These are phyloP conservation scores for Morpho helenor DNA, from an alignment of 2,888 invertebrate species.

Conservation along the genomic window DNA sequence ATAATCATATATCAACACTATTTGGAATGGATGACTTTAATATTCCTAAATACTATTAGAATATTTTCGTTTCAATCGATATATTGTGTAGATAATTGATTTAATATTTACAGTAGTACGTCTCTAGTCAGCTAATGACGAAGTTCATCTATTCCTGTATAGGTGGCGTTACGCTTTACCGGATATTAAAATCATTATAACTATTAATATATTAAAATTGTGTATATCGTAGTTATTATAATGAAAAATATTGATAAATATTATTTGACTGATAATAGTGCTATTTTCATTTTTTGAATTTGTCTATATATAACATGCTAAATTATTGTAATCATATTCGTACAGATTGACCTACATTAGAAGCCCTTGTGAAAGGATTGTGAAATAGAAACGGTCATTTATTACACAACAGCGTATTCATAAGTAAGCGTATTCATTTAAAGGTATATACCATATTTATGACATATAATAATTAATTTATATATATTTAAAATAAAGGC, in stretches of 20 bases:
- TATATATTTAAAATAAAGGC: constrained; percentile 35
- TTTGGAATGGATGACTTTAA: too few relatives aligned
- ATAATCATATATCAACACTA: too few relatives aligned
- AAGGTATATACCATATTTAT: constrained; percentile 59
- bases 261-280: not conserved
- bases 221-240: not conserved
- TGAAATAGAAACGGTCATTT: constrained; percentile 79
- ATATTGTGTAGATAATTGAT: not conserved
- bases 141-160: not conserved
- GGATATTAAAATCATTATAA: constrained; percentile 28
- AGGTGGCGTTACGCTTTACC: constrained; percentile 35
- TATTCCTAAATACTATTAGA: too few relatives aligned
- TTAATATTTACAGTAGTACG: not conserved
- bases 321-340: constrained; percentile 53
- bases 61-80: too few relatives aligned
- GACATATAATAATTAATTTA: constrained; percentile 28
- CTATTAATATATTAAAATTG: constrained; percentile 10
- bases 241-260: not conserved
- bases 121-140: not conserved
- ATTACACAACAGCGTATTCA: constrained; percentile 75
- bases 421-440: constrained; percentile 69
- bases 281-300: not conserved
- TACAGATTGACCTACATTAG: constrained; percentile 77
- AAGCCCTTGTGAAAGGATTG: constrained; percentile 80
- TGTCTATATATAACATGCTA: constrained; percentile 26